These are phyloP conservation scores for Machaerirhynchus nigripectus DNA, from an alignment of 2,113 vertebrate genomes.

Conservation along the genomic window DNA sequence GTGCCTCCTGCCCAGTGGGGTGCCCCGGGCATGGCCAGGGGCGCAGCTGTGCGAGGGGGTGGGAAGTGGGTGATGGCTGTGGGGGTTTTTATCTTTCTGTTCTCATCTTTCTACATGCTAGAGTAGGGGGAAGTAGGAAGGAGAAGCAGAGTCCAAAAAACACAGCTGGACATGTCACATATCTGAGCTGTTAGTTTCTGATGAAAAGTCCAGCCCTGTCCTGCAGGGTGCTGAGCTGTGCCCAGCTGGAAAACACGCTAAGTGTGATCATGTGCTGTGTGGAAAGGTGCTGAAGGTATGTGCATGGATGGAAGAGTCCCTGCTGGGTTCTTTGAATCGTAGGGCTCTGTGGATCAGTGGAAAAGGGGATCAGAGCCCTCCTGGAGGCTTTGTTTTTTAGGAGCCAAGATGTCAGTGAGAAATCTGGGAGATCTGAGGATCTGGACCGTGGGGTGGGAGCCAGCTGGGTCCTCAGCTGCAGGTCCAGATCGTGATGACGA, in stretches of 20 bases:
- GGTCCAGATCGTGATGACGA: neutral
- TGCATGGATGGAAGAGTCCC: neutral
- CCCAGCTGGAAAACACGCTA: rapidly evolving
- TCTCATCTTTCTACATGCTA: neutral
- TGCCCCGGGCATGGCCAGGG: neutral
- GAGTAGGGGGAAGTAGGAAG: neutral
- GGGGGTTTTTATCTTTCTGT: neutral
- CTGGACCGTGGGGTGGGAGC: neutral
- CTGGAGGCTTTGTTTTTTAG: neutral
- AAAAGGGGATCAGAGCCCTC: neutral
- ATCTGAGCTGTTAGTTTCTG: neutral
- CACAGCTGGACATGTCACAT: neutral
- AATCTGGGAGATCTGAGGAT: neutral
- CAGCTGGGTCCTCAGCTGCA: neutral
- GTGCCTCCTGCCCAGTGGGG: neutral
- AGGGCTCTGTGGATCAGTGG: neutral
- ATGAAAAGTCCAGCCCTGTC: neutral
- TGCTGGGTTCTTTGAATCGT: neutral
- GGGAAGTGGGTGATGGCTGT: neutral
- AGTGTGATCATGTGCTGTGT: neutral
- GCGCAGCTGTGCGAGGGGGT: neutral
- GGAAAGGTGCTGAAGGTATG: neutral
- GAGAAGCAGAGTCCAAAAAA: neutral
- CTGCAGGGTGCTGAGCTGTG: neutral
- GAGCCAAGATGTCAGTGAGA: neutral